These are phyloP conservation scores for Heliangelus exortis DNA, from an alignment of 2,797 vertebrate genomes.

Conservation along the genomic window DNA sequence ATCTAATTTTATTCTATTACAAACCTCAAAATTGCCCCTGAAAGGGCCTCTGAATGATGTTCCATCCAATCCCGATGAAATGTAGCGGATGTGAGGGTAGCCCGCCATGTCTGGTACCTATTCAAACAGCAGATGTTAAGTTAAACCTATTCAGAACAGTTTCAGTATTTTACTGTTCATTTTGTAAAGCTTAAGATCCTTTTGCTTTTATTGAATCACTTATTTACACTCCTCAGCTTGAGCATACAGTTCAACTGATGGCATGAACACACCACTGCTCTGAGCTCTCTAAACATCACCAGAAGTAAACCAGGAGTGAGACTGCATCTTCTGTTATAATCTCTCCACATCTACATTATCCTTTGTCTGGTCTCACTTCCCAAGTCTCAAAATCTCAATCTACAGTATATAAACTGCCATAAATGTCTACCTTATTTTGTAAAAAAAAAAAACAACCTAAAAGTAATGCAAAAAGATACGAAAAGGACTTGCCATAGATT, in stretches of 20 bases:
- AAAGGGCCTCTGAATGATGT: conserved; percentile 87
- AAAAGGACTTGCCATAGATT: neutral
- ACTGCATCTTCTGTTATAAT: neutral
- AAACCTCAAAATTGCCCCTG: conserved; percentile 95
- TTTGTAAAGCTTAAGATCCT: conserved; percentile 23
- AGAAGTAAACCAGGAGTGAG: neutral
- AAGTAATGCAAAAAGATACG: neutral
- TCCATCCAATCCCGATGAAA: conserved; percentile 98
- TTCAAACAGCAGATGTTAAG: conserved; percentile 74
- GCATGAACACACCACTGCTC: neutral
- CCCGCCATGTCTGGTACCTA: conserved; percentile 88
- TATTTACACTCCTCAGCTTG: conserved; percentile 34
- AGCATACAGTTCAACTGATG: neutral
- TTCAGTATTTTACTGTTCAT: conserved; percentile 50
- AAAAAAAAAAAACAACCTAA: neutral
- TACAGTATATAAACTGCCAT: neutral
- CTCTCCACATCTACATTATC: neutral
- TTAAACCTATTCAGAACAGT: conserved; percentile 77
- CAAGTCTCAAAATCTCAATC: neutral
- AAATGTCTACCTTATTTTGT: neutral
- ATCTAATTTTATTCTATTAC: conserved; percentile 75
- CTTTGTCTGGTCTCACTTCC: neutral
- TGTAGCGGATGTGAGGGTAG: conserved; percentile 99
- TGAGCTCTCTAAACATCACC: neutral
- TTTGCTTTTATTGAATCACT: conserved; percentile 7